phyloP scores from a whole-genome alignment of 1,140 invertebrate genomes.

The Thaumetopoea pityocampa region DNA sequence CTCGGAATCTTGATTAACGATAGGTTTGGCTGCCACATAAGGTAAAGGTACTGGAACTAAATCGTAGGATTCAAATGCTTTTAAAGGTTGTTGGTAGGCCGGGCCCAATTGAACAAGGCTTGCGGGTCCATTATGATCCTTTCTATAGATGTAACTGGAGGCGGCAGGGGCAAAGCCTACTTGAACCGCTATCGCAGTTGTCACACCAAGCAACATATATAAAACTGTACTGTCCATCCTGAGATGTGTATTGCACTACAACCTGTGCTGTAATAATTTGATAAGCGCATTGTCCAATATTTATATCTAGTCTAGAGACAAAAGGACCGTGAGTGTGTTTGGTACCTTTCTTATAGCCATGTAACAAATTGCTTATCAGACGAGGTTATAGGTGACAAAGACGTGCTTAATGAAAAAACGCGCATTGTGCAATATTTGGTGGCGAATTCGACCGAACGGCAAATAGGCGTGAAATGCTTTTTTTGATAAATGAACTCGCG shows the following conservation, averaged over 20 bases:
- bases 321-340: conserved; percentile 57
- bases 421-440: conserved; percentile 33
- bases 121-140: conserved; percentile 68
- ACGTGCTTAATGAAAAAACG: conserved; percentile 56
- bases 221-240: conserved; percentile 45
- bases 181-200: conserved; percentile 39
- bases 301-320: conserved; percentile 61
- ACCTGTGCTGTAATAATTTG: conserved; percentile 60
- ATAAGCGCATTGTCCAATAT: conserved; percentile 65
- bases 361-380: conserved; percentile 61
- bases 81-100: conserved; percentile 34
- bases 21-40: conserved; percentile 54
- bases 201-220: conserved; percentile 33
- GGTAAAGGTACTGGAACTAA: conserved; percentile 50
- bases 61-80: conserved; percentile 41
- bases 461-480: conserved; percentile 42
- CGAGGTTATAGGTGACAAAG: conserved; percentile 69
- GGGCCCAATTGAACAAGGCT: conserved; percentile 67
- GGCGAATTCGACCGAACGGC: conserved; percentile 27
- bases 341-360: conserved; percentile 65
- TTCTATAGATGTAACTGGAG: conserved; percentile 73
- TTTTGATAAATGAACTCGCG: conserved; percentile 23
- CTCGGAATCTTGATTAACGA: conserved; percentile 48
- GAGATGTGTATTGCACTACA: conserved; percentile 48
- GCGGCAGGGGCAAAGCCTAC: conserved; percentile 48